These are phyloP conservation scores for Aramus guarauna DNA, from an alignment of 2,113 vertebrate genomes.

Conservation along the genomic window DNA sequence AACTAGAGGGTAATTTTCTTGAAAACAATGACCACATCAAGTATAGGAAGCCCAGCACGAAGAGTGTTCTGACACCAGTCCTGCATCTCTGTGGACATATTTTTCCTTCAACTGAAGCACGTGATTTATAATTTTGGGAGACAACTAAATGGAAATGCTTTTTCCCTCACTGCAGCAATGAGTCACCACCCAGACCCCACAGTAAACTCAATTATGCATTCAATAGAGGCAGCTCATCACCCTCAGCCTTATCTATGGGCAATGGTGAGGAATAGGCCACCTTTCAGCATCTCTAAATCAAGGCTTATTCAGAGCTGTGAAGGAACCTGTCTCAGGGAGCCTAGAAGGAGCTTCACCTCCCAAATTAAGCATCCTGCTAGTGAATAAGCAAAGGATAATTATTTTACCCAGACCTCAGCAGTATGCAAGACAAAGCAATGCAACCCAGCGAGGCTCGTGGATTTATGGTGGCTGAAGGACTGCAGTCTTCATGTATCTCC, in stretches of 20 bases:
- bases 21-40: not conserved
- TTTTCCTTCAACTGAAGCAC: not conserved
- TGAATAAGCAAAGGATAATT: not conserved
- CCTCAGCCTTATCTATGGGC: not conserved
- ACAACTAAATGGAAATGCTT: not conserved
- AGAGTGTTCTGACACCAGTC: not conserved
- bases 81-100: not conserved
- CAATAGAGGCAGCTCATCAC: not conserved
- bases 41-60: not conserved
- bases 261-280: not conserved
- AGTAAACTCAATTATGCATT: not conserved
- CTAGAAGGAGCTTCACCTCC: not conserved
- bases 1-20: not conserved
- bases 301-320: not conserved
- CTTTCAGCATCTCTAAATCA: not conserved
- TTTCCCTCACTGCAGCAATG: not conserved
- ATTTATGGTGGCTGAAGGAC: not conserved
- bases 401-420: not conserved
- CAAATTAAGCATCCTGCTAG: not conserved
- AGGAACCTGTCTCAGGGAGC: not conserved
- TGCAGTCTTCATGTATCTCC: not conserved
- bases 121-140: not conserved
- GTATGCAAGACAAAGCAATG: not conserved
- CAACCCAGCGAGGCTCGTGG: not conserved
- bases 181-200: not conserved